phyloP scores from a whole-genome alignment of 2,113 vertebrate species.

The Boleophthalmus pectinirostris region DNA sequence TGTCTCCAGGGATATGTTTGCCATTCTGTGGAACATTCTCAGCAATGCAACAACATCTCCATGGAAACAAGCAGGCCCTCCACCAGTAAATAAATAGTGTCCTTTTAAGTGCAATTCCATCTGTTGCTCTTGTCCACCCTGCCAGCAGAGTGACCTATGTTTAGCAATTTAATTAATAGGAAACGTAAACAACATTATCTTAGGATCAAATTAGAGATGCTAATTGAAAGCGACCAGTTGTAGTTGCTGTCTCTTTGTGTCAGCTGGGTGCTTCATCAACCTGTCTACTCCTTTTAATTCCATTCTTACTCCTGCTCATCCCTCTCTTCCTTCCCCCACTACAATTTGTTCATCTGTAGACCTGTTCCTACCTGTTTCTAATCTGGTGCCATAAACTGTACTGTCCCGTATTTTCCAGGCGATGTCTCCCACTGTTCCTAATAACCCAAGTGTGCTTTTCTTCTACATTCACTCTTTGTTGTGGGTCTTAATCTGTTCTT shows the following conservation, averaged over 20 bases:
- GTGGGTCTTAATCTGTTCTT: slow-evolving; percentile 36
- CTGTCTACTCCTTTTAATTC: slow-evolving; percentile 35
- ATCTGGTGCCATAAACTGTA: background rate
- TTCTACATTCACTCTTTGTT: slow-evolving; percentile 6
- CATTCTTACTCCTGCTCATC: slow-evolving; percentile 1
- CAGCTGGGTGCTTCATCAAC: slow-evolving; percentile 33
- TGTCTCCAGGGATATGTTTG: no score
- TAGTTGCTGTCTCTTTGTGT: slow-evolving; percentile 26
- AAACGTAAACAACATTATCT: slow-evolving; percentile 21
- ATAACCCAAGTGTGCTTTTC: background rate
- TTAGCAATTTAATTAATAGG: slow-evolving; percentile 24
- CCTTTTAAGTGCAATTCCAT: background rate
- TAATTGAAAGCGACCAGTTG: slow-evolving; percentile 34
- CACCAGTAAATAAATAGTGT: background rate
- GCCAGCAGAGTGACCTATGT: background rate
- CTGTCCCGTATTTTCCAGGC: background rate
- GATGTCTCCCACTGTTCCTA: background rate
- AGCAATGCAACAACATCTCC: background rate
- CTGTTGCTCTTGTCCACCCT: background rate
- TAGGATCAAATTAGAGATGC: slow-evolving; percentile 14
- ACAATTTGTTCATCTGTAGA: background rate
- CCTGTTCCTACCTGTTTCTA: background rate
- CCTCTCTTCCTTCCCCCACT: background rate
- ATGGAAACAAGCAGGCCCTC: no score
- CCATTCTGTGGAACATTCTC: background rate